Base-by-base conservation (phyloP, 2,888 invertebrate species). In the Gandaritis pyraliata region DNA sequence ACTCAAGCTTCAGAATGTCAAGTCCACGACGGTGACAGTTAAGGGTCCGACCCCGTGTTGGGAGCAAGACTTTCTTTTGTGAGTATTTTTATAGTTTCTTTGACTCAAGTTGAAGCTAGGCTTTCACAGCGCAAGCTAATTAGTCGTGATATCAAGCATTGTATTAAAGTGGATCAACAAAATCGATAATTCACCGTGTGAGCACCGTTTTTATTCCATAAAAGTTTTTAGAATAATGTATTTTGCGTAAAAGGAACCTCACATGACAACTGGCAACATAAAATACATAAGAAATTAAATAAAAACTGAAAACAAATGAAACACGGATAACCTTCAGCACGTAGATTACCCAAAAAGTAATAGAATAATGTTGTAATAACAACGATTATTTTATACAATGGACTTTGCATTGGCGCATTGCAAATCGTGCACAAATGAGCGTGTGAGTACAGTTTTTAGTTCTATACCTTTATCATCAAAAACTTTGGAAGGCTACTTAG, bases 1-100 rank as follows among this genome's bases (percentile, higher is more conserved):
- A 74, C 94, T 99, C 81, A 99, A 98, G 91, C 95, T 99, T 75
- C 98, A 98, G 93, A 98, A 98, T 95, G 98, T 99, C 85, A 99
- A 98, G 94, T 98, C 98, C 69, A 98, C 98, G 73, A 99, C 98
- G 81, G 97, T 98, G 82, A 97, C 98, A 81, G 98, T 98, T 75
- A 98, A 98, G 94, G 99, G 99, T 84, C 95, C 96, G 86, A 96
- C 96, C 92, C 99, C 99, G 85, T 96, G 97, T 90, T 99, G 98
- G 98, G 98, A 98, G 92, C 98, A 98, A 94, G 98, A 99, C 93
- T 99, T 98, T 94, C 95, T 98, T 86, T 99, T 99, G 98, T 99
- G 93, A 97, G 98, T 97, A 88, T 77, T 81, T 80, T 77, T 79
- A 78, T 71, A 69, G 61, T 68, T 71, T 68, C 50, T 57, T 63